Evolutionary conservation across 30 jellyfish, hydroid and myxozoan species (phyloP).

Genomic region (Clytia hemisphaerica): DNA sequence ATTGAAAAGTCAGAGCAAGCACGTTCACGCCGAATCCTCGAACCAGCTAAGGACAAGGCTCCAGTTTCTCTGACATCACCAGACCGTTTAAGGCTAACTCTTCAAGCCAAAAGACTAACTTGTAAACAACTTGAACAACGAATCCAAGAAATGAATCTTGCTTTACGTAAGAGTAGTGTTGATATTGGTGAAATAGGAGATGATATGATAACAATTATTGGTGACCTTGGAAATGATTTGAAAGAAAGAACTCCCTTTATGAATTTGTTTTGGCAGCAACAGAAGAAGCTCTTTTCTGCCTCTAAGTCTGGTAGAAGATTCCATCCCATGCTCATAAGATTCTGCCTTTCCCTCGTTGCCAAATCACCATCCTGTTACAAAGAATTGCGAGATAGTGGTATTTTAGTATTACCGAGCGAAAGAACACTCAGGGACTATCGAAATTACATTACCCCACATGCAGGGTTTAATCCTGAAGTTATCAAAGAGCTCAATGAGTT

Average conservation of each 20-base stretch:
- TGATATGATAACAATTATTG: background rate
- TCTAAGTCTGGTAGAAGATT: conserved; percentile 1
- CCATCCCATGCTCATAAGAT: conserved; percentile 42
- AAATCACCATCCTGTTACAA: conserved; percentile 39
- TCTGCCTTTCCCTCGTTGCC: conserved; percentile 28
- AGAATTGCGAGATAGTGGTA: conserved; percentile 13
- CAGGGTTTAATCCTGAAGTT: conserved; percentile 37
- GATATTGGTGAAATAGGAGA: background rate
- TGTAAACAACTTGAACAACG: background rate
- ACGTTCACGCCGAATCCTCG: background rate
- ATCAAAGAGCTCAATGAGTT: conserved; percentile 9
- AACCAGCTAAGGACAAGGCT: conserved; percentile 32
- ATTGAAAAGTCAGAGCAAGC: no score
- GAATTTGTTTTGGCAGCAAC: conserved; percentile 45
- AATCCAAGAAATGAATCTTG: background rate
- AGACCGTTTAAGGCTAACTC: conserved; percentile 3
- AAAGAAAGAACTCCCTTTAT: conserved; percentile 21
- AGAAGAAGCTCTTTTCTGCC: background rate
- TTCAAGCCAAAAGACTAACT: conserved; percentile 23
- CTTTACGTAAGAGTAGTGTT: background rate
- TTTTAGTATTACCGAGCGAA: conserved; percentile 26
- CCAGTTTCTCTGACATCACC: conserved; percentile 1
- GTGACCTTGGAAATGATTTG: background rate
- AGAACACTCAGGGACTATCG: conserved; percentile 29
- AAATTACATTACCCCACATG: conserved; percentile 34